Evolutionary conservation across 2,113 vertebrate genomes (phyloP), one percentile per base, ranked within the genome.

Genomic region (Sitta europaea): DNA sequence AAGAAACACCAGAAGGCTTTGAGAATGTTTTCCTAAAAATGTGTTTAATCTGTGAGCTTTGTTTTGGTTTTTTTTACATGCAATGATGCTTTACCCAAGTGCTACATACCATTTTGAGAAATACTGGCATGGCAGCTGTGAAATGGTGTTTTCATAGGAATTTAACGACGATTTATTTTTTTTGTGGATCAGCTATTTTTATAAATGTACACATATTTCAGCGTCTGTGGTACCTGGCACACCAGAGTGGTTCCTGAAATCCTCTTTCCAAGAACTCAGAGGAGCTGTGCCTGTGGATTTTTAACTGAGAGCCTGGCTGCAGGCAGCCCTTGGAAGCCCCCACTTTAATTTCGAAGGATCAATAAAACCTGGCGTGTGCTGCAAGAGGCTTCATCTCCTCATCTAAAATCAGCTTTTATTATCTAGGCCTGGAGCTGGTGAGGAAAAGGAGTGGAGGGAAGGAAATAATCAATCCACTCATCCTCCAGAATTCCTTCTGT

Each of bases 31-130:
- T 35, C 14, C 12, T 42, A 57, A 68, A 83, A 88, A 43, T 21
- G 0, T 14, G 5, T 23, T 12, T 22, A 53, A 40, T 14, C 5
- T n/a, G n/a, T n/a, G n/a, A n/a, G n/a, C n/a, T n/a, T n/a, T n/a
- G n/a, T n/a, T n/a, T n/a, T n/a, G n/a, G n/a, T n/a, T n/a, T n/a
- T n/a, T n/a, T n/a, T n/a, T n/a, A n/a, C 21, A 17, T 21, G 4
- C 27, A 79, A 7, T 4, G 28, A 53, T 36, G 21, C 2, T 54
- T 79, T 68, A 67, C n/a, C 17, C 24, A 31, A 40, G 12, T 20
- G 12, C 27, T 27, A 36, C 5, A 5, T 9, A 18, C 15, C 3
- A 29, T 63, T 82, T 68, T 65, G 57, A 91, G 14, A 8, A 40
- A 33, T 23, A 35, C 1, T 5, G 19, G 3, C 5, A 8, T 48